Evolutionary conservation across 64 coral and sea anemone species (phyloP).

Genomic region (Acropora tenuis): DNA sequence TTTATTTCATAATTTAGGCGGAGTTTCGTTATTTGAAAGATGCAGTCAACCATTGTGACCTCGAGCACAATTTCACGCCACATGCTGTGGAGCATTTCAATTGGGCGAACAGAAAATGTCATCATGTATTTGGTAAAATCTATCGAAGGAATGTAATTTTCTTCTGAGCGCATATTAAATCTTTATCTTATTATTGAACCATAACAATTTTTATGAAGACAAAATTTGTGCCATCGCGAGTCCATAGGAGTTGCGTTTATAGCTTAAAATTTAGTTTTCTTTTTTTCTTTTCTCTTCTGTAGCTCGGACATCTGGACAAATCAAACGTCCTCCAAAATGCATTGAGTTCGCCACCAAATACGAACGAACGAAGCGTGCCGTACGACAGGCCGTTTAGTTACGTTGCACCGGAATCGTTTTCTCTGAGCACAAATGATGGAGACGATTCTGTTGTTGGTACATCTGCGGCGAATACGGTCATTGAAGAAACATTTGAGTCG

Average conservation of each 20-base stretch:
- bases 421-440: background rate
- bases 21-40: too few relatives aligned
- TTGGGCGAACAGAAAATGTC: too few relatives aligned
- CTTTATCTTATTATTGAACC: background rate
- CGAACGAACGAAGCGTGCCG: background rate
- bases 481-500: conserved; percentile 10
- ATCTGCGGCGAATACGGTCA: conserved; percentile 28
- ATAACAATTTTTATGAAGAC: background rate
- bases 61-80: too few relatives aligned
- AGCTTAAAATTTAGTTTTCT: too few relatives aligned
- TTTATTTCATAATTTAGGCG: too few relatives aligned
- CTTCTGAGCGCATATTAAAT: background rate
- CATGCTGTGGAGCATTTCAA: too few relatives aligned
- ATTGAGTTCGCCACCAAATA: background rate
- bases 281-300: too few relatives aligned
- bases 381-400: conserved; percentile 29
- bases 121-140: background rate
- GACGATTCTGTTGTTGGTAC: conserved; percentile 39
- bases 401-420: background rate
- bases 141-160: background rate
- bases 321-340: background rate
- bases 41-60: too few relatives aligned
- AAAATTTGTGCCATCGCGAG: too few relatives aligned
- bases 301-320: conserved; percentile 41
- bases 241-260: too few relatives aligned